Base-by-base conservation (phyloP, 2,888 invertebrate species). In the Andrena marginata region DNA sequence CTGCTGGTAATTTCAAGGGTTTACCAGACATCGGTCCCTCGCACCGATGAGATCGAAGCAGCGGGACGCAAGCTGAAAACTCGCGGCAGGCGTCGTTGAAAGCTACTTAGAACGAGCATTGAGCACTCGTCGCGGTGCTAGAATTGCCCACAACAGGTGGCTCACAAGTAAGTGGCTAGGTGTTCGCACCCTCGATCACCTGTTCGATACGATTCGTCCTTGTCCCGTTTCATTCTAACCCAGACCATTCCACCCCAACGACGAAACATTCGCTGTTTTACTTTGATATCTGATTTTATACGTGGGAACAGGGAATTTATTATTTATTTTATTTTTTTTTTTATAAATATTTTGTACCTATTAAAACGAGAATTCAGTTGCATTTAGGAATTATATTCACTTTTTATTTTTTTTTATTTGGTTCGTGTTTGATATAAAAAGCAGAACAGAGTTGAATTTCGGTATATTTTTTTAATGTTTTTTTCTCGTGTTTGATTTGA, bases 131-230 rank as follows among this genome's bases (percentile, higher is more conserved):
- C 87, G 54, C 79, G 75, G 87, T 81, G 85, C 85, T 87, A 82
- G 85, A 88, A 84, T 87, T 85, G 87, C 84, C 85, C 79, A 91
- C 91, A 92, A 92, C 93, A 92, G 92, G 93, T 93, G 91, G 91
- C 90, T 87, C 85, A 82, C 90, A 91, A 92, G 91, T 91, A 91
- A 89, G 90, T 89, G 74, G 33, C 62, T 60, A 23, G 49, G 56
- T 23, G 60, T 59, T 51, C 51, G 23, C 63, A 67, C 59, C 48
- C 31, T 63, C 62, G 51, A 20, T 63, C 59, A 48, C 35, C 60
- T 26, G 69, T 62, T 59, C 75, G 76, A 64, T 63, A 64, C 60
- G 49, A 33, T 48, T 62, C 68, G 60, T 59, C 75, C 69, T 54
- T 20, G 42, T 56, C 29, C 35, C 16, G 35, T n/a, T 54, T 26